Base-by-base conservation (phyloP, 1,140 invertebrate species). In the Zaprionus camerounensis region DNA sequence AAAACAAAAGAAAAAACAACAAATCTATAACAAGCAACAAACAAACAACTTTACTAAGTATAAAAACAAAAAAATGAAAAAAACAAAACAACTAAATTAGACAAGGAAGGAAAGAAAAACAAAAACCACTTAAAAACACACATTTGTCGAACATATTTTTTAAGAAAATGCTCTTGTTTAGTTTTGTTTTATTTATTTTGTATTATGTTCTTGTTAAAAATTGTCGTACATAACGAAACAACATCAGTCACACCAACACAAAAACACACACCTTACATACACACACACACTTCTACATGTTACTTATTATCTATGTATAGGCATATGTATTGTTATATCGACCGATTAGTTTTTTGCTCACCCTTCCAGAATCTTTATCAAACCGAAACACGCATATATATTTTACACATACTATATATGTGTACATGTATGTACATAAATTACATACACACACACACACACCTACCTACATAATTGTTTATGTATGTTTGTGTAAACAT, bases 321-420 rank as follows among this genome's bases (percentile, higher is more conserved):
- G 70, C 78, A 71, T 91, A 84, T 78, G 78, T 87, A 85, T 81
- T 88, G 85, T 88, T 88, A 88, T 79, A 85, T 81, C 81, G 64
- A 91, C 78, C 81, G 70, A 80, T 81, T 91, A 90, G 78, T 82
- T 81, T 86, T 91, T 82, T 87, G 86, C 79, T 82, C 75, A 87
- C 73, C 82, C 87, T 91, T 86, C 82, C 82, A 91, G 69, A 82
- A 78, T 76, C 70, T 87, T 78, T 82, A 64, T 57, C 38, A 59
- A 68, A 76, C 74, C 46, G 51, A 86, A 76, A 80, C 66, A 76
- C 72, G 72, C 79, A 81, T 81, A 86, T 65, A 72, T 64, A 70
- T 62, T 67, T 51, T 81, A 51, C 61, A 59, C 63, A 72, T 67
- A 53, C 58, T 34, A 58, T 56, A 64, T 51, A 56, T 66, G 49